Percentiles rank a stretch among this genome's conserved stretches.
Evolutionary conservation across 1,140 invertebrate genomes (phyloP).

Genomic region (Apocrypta bakeri): DNA sequence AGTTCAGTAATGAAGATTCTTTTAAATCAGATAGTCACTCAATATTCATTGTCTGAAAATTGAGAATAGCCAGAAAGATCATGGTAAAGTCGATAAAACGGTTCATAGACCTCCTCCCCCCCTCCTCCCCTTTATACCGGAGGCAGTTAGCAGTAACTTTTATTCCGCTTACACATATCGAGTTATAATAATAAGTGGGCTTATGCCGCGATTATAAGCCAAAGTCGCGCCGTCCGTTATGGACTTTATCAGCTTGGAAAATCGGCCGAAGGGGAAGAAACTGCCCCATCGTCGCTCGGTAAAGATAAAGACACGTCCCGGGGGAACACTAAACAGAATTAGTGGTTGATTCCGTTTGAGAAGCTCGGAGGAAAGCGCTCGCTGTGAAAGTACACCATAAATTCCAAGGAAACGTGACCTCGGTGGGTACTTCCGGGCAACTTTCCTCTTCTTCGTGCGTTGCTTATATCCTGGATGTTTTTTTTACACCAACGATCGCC

Average conservation of each 20-base stretch:
- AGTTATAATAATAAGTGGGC: conserved; percentile 39
- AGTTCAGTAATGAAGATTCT: background rate
- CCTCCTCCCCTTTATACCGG: no score
- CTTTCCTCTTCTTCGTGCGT: conserved; percentile 21
- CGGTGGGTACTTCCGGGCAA: conserved; percentile 45
- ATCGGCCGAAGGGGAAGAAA: conserved; percentile 45
- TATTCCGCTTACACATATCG: conserved; percentile 31
- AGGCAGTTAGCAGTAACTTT: conserved; percentile 36
- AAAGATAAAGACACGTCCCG: conserved; percentile 53
- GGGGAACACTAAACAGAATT: conserved; percentile 55
- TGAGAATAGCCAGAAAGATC: no score
- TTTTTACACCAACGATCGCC: background rate
- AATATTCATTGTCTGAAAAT: background rate
- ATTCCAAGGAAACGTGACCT: conserved; percentile 45
- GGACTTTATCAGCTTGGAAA: conserved; percentile 53
- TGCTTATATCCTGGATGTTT: background rate
- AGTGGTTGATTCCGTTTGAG: conserved; percentile 55
- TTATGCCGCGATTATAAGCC: conserved; percentile 24
- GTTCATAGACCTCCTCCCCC: no score
- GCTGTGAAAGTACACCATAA: conserved; percentile 44
- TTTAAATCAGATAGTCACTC: background rate
- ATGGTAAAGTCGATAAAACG: no score
- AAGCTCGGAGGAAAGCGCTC: conserved; percentile 46
- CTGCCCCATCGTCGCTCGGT: conserved; percentile 47
- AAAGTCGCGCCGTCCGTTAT: conserved; percentile 40